Percentiles rank a stretch among this genome's conserved stretches.
Evolutionary conservation across 2,888 invertebrate species (phyloP).

Genomic region (Rhingia campestris): DNA sequence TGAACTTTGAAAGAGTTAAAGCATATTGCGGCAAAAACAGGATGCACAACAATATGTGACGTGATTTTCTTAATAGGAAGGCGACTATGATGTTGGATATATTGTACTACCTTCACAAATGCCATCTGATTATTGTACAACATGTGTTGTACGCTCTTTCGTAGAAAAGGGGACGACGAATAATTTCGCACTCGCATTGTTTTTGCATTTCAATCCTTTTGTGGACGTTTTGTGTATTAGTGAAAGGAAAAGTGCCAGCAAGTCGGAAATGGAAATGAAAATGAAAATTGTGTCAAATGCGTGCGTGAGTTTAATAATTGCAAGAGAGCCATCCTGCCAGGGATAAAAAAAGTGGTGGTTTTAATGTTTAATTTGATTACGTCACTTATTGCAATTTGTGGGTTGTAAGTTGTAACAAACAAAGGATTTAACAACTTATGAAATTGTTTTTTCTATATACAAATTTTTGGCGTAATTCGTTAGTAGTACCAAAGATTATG

Average conservation of each 20-base stretch:
- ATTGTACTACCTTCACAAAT: not conserved
- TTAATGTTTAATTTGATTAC: not conserved
- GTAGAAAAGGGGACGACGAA: constrained; percentile 3
- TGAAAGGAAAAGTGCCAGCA: constrained; percentile 63
- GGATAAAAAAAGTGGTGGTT: not conserved
- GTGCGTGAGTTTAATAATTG: constrained; percentile 62
- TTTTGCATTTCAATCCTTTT: constrained; percentile 13
- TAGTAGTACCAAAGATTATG: no score
- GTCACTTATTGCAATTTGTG: no score
- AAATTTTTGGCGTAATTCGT: no score
- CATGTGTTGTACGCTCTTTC: not conserved
- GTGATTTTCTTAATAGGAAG: constrained; percentile 39
- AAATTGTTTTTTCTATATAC: no score
- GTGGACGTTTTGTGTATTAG: constrained; percentile 45
- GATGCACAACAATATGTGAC: constrained; percentile 48
- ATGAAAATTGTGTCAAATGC: constrained; percentile 68
- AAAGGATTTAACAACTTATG: no score
- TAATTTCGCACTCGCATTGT: not conserved
- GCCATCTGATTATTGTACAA: constrained; percentile 10
- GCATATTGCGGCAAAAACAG: constrained; percentile 21
- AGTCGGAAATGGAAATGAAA: constrained; percentile 48
- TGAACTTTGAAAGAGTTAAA: constrained; percentile 8
- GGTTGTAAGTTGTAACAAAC: no score
- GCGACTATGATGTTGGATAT: not conserved
- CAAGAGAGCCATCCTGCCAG: constrained; percentile 7